Evolutionary conservation across 2,113 vertebrate genomes (phyloP), one percentile per base, ranked within the genome.

Genomic region (Ctenodactylus gundi): DNA sequence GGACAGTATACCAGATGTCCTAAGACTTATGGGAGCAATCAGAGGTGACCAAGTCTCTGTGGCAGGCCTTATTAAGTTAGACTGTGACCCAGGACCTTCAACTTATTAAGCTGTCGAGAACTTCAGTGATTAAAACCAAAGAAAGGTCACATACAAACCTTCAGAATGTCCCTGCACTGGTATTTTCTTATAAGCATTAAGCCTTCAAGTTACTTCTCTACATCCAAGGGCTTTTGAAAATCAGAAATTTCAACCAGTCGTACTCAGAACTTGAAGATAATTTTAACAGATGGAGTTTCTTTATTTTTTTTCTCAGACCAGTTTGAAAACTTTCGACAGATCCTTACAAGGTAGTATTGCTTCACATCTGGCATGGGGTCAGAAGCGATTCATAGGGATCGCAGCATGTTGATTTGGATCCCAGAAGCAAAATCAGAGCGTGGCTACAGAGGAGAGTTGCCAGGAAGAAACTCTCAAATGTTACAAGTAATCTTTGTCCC

Each of bases 81-180:
- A 98, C 98, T 99, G 98, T 99, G 99, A 99, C 99, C 99, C 98
- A 99, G 98, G 98, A 99, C 99, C 99, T 99, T 99, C 99, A 99
- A 99, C 99, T 99, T 99, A 99, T 99, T 99, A 99, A 99, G 99
- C 98, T 99, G 99, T 99, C 98, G 97, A 98, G 99, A 99, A 98
- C 99, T 99, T 98, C 98, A 99, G 99, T 99, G 99, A 99, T 99
- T 99, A 99, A 99, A 99, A 99, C 99, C 98, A 99, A 99, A 99
- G 98, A 99, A 99, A 99, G 99, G 99, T 99, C 99, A 99, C 97
- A 97, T 68, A 88, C 95, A 99, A 99, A 99, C 99, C 98, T 99
- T 99, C 98, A 98, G 98, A 98, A 98, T 99, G 99, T 99, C 98
- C 97, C 98, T 98, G 98, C 97, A 98, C 98, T 99, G 98, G 98